A percentile compares a stretch with the other conserved stretches of the same genome.
These are phyloP conservation scores for Nothura maculosa DNA, from an alignment of 2,797 vertebrate genomes.

Conservation along the genomic window DNA sequence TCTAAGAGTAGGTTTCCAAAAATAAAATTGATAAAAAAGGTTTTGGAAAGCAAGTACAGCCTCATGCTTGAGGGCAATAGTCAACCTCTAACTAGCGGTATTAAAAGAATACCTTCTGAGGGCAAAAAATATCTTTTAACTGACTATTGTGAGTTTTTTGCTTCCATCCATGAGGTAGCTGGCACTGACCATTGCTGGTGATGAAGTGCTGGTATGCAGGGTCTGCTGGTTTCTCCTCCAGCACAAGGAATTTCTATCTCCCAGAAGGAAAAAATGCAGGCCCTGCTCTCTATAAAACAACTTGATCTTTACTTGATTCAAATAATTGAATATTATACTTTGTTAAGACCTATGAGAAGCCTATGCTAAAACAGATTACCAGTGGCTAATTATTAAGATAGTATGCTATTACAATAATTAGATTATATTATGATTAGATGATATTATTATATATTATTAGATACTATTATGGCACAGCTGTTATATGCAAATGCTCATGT, in stretches of 20 bases:
- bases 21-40: neutral
- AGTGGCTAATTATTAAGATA: too few species aligned
- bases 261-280: neutral
- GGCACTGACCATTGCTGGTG: neutral
- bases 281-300: neutral
- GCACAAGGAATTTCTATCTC: neutral
- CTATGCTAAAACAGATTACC: neutral
- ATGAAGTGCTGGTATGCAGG: neutral
- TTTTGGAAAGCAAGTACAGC: neutral
- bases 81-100: neutral
- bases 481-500: neutral
- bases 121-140: neutral
- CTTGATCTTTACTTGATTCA: neutral
- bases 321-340: neutral
- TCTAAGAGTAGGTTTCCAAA: slow-evolving; percentile 8
- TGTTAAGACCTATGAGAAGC: neutral
- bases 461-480: neutral
- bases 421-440: too few species aligned
- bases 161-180: neutral
- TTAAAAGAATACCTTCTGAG: neutral
- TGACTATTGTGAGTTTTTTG: neutral
- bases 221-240: neutral
- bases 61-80: neutral
- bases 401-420: too few species aligned
- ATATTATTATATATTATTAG: neutral